Conservation (phyloP, 2,888 invertebrate genomes). For the Rhingia rostrata region DNA sequence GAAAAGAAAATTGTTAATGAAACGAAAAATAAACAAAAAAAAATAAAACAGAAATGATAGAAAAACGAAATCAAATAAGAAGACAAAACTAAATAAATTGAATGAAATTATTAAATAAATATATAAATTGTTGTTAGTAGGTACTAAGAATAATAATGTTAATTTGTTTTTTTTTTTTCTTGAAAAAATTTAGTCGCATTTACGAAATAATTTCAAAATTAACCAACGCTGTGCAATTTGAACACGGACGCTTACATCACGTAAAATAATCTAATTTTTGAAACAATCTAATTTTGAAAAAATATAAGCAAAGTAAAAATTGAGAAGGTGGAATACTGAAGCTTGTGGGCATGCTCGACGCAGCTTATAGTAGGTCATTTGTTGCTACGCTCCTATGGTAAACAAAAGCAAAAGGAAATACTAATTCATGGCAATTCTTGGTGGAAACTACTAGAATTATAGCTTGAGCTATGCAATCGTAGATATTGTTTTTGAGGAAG, state of each 20-base stretch:
- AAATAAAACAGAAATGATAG: constrained; percentile 27
- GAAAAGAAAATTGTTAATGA: constrained; percentile 71
- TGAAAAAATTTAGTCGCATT: constrained; percentile 44
- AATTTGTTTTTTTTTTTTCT: constrained; percentile 33
- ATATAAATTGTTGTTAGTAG: constrained; percentile 22
- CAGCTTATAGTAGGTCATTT: no score
- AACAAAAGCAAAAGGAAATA: no score
- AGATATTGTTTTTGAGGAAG: no score
- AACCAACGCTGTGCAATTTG: constrained; percentile 72
- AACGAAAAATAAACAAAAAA: constrained; percentile 57
- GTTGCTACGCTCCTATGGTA: no score
- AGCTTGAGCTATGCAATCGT: no score
- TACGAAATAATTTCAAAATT: constrained; percentile 47
- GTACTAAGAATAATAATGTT: constrained; percentile 32
- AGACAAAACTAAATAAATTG: constrained; percentile 3
- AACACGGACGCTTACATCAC: constrained; percentile 65
- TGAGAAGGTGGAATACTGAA: no score
- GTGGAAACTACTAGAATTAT: no score
- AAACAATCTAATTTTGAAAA: no score
- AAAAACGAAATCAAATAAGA: constrained; percentile 10
- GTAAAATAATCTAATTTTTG: constrained; percentile 12
- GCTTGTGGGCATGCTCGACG: no score
- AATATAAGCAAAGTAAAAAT: no score
- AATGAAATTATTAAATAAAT: constrained; percentile 25
- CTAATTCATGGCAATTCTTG: no score